A percentile compares a stretch with the other conserved stretches of the same genome.
Conservation (phyloP, 2,888 invertebrate species). For the Cryptocephalus primarius region DNA sequence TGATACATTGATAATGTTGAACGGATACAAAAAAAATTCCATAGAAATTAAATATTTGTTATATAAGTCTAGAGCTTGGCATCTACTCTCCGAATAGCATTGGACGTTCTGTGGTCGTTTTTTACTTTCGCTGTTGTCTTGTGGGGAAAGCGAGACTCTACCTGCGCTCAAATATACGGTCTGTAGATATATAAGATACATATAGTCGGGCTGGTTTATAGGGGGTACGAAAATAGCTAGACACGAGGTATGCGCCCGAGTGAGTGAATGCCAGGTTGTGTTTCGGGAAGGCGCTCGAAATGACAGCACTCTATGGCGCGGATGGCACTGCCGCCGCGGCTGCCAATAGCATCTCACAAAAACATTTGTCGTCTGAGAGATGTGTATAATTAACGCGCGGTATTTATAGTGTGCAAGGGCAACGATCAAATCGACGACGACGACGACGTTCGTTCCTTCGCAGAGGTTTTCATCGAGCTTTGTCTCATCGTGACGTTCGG, state of each 20-base stretch:
- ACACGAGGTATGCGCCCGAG: conserved; percentile 29
- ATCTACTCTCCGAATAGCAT: too few relatives aligned
- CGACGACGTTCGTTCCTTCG: background rate
- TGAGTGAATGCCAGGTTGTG: conserved; percentile 32
- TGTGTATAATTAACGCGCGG: conserved; percentile 35
- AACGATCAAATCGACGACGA: conserved; percentile 24
- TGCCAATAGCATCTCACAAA: conserved; percentile 35
- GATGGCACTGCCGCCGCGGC: conserved; percentile 13
- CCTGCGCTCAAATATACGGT: too few relatives aligned
- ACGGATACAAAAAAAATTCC: too few relatives aligned
- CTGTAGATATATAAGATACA: too few relatives aligned
- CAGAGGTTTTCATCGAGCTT: too few relatives aligned
- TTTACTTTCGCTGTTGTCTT: too few relatives aligned
- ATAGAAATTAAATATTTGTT: too few relatives aligned
- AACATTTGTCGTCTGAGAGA: conserved; percentile 31
- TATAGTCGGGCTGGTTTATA: conserved; percentile 1
- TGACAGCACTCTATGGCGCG: conserved; percentile 12
- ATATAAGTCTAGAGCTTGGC: too few relatives aligned
- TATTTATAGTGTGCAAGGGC: conserved; percentile 39
- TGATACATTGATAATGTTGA: too few relatives aligned
- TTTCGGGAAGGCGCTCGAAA: conserved; percentile 36
- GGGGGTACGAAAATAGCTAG: conserved; percentile 27
- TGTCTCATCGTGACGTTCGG: too few relatives aligned
- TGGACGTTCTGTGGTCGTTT: too few relatives aligned
- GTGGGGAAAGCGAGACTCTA: too few relatives aligned